phyloP scores from a whole-genome alignment of 2,797 vertebrate genomes.

The Hippoglossus hippoglossus region DNA sequence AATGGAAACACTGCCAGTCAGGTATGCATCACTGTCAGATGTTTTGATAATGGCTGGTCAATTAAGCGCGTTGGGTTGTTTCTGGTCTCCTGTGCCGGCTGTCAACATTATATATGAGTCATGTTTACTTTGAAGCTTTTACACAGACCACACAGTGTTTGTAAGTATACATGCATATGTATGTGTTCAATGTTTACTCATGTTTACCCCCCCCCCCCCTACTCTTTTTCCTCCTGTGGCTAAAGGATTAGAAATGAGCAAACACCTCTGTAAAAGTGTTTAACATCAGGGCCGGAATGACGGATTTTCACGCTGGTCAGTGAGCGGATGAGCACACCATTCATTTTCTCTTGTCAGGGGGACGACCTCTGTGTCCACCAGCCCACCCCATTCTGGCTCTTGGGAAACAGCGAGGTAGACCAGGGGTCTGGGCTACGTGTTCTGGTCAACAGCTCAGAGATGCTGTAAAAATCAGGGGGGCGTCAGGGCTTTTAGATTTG shows the following conservation, averaged over 20 bases:
- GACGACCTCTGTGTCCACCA: conserved; percentile 68
- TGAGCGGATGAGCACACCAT: conserved; percentile 74
- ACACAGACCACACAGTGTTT: conserved; percentile 40
- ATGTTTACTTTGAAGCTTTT: conserved; percentile 43
- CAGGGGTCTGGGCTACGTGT: conserved; percentile 20
- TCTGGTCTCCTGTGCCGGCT: conserved; percentile 11
- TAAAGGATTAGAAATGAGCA: conserved; percentile 66
- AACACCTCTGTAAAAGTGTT: conserved; percentile 82
- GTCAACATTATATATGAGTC: conserved; percentile 46
- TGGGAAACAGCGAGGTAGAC: conserved; percentile 51
- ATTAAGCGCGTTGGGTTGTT: conserved; percentile 26
- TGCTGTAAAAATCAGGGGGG: conserved; percentile 1
- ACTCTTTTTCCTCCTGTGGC: conserved; percentile 19
- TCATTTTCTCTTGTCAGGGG: conserved; percentile 76
- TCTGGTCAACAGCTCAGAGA: conserved; percentile 46
- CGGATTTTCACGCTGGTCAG: conserved; percentile 75
- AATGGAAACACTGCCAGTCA: conserved; percentile 51
- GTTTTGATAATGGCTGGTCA: conserved; percentile 36
- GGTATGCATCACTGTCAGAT: conserved; percentile 25
- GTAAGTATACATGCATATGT: conserved; percentile 20
- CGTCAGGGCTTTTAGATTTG: conserved; percentile 18
- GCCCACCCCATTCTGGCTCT: conserved; percentile 38
- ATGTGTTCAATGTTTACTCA: conserved; percentile 46
- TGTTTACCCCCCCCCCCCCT: neutral
- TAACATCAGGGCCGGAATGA: conserved; percentile 64